Conservation (phyloP, 2,888 invertebrate genomes). For the Drosophila barbarae region DNA sequence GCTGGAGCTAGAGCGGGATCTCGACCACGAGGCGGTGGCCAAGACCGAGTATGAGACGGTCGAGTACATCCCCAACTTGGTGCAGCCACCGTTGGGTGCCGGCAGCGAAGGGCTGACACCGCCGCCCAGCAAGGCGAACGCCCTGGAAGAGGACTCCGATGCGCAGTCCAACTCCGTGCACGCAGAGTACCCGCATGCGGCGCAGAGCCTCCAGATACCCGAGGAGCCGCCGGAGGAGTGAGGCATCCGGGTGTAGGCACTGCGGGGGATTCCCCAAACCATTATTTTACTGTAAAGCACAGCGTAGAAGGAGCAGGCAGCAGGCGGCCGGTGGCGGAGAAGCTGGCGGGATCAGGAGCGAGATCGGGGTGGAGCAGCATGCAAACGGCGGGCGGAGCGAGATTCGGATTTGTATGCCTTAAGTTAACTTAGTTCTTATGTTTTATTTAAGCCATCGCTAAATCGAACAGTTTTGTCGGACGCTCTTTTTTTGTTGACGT, state of each 20-base stretch:
- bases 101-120: conserved; percentile 34
- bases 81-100: conserved; percentile 51
- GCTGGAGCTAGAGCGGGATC: conserved; percentile 39
- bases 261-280: conserved; percentile 12
- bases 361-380: conserved; percentile 24
- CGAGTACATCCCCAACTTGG: conserved; percentile 74
- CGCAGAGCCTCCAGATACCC: conserved; percentile 77
- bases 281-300: conserved; percentile 53
- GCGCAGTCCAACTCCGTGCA: conserved; percentile 78
- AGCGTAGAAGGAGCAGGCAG: conserved; percentile 8
- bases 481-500: conserved; percentile 49
- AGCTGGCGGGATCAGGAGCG: conserved; percentile 9
- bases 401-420: conserved; percentile 56
- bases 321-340: neutral
- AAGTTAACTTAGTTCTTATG: conserved; percentile 68
- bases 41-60: conserved; percentile 78
- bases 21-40: conserved; percentile 62
- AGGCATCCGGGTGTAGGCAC: conserved; percentile 25
- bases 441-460: conserved; percentile 52
- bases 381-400: conserved; percentile 32
- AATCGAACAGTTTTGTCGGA: conserved; percentile 35
- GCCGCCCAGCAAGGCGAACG: conserved; percentile 54
- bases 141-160: conserved; percentile 74
- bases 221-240: conserved; percentile 80
- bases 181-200: conserved; percentile 77